phyloP scores from a whole-genome alignment of 2,113 vertebrate genomes.

The Riparia riparia region DNA sequence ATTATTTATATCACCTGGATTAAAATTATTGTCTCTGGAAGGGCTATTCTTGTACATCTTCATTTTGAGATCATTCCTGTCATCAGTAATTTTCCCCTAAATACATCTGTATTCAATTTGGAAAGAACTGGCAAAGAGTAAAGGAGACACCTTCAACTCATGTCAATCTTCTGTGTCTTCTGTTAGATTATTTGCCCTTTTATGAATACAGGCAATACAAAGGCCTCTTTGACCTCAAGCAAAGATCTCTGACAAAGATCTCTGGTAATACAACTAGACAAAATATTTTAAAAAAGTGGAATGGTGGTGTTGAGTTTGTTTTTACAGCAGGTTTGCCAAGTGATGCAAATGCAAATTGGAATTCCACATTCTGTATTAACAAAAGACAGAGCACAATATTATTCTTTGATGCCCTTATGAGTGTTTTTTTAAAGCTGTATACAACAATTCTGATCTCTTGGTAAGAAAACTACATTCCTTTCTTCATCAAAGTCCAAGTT shows the following conservation, averaged over 20 bases:
- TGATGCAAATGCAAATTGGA: conserved; percentile 70
- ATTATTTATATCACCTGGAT: conserved; percentile 78
- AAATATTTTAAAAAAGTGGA: conserved; percentile 67
- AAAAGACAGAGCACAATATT: conserved; percentile 41
- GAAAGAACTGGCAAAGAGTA: conserved; percentile 37
- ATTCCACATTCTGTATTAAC: conserved; percentile 61
- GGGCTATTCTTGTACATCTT: conserved; percentile 2
- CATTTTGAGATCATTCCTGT: conserved; percentile 41
- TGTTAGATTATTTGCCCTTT: conserved; percentile 61
- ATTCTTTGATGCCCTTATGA: conserved; percentile 31
- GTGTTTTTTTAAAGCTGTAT: conserved; percentile 14
- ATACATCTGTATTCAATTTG: conserved; percentile 75
- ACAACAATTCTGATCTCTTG: not conserved
- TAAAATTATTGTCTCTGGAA: conserved; percentile 51
- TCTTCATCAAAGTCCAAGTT: not conserved
- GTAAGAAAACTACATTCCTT: conserved; percentile 14
- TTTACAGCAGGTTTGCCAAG: conserved; percentile 54
- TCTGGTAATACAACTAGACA: conserved; percentile 65
- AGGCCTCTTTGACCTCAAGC: conserved; percentile 52
- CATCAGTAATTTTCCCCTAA: conserved; percentile 24
- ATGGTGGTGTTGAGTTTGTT: conserved; percentile 62
- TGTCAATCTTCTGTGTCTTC: conserved; percentile 54
- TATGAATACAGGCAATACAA: conserved; percentile 43
- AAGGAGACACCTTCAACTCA: conserved; percentile 32
- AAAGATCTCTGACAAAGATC: conserved; percentile 60